Base-by-base conservation (phyloP, 2,888 invertebrate species). In the Drosophila peninsularis region DNA sequence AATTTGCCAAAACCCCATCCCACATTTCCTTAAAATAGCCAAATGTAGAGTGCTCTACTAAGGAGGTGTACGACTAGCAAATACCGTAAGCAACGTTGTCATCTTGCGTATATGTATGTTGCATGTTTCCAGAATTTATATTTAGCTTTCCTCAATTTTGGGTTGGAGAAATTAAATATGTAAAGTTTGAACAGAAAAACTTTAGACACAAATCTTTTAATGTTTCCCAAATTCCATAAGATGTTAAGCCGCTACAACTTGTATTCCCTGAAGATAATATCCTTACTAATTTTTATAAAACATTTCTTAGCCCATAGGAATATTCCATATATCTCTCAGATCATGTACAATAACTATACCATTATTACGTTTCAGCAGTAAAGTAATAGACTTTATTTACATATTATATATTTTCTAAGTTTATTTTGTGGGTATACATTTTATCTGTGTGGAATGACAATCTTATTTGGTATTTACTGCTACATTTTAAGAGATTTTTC, bases 361-460 rank as follows among this genome's bases (percentile, higher is more conserved):
- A 44, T 14, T 14, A 52, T 21, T 36, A 30, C 53, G 9, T n/a
- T 37, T 27, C 27, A 27, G 37, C 27, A 53, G 37, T 6, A 11
- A 52, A 37, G 11, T 52, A 52, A 52, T 53, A 53, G 52, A 53
- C 52, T 53, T 53, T 53, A 53, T 53, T 53, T 53, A 53, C 52
- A 53, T 53, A 50, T 53, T 34, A 50, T 50, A 64, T 74, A 65
- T 75, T 75, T 49, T 50, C 75, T 75, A 75, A 61, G 50, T 71
- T 75, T 75, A 71, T 75, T 71, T 75, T 55, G 67, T 61, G 49
- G 67, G 63, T 64, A 75, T 75, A 75, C 75, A 71, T 57, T 72
- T 67, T 71, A 63, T 71, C 56, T 61, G 66, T 63, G 68, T 75
- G 75, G 75, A 75, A 75, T 75, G 75, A 75, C 75, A 75, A 75